Evolutionary conservation across 2,113 vertebrate species (phyloP).

Genomic region (Procapra przewalskii): DNA sequence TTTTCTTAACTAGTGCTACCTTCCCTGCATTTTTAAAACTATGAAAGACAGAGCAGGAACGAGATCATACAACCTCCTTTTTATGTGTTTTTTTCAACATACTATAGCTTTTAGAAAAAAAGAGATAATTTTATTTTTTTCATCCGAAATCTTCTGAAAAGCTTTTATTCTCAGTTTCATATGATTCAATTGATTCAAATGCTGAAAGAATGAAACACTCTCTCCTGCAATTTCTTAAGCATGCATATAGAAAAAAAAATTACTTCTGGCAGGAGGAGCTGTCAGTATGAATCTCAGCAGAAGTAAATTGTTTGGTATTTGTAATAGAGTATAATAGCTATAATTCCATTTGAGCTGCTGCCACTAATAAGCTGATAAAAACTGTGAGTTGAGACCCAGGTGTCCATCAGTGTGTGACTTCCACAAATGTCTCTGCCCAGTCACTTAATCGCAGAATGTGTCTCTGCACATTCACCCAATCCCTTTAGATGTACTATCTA

Average conservation of each 20-base stretch:
- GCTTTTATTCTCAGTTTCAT: constrained; percentile 78
- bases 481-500: constrained; percentile 35
- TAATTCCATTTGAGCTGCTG: constrained; percentile 81
- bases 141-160: constrained; percentile 62
- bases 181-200: constrained; percentile 69
- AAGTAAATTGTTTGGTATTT: constrained; percentile 81
- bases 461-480: not conserved
- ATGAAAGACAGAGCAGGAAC: constrained; percentile 21
- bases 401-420: constrained; percentile 38
- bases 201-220: constrained; percentile 69
- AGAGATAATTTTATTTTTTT: constrained; percentile 53
- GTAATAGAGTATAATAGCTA: constrained; percentile 79
- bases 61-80: constrained; percentile 33
- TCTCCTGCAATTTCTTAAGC: constrained; percentile 73
- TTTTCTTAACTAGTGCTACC: constrained; percentile 40
- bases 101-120: constrained; percentile 32
- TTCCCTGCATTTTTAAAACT: constrained; percentile 24
- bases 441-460: constrained; percentile 48
- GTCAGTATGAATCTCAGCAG: constrained; percentile 73
- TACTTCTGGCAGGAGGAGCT: constrained; percentile 69
- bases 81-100: constrained; percentile 49
- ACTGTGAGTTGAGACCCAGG: constrained; percentile 60
- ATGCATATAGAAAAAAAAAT: constrained; percentile 68
- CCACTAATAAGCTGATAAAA: constrained; percentile 81
- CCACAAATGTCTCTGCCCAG: constrained; percentile 54